Percentiles rank a stretch among this genome's conserved stretches.
phyloP scores from a whole-genome alignment of 1,140 invertebrate genomes.

The Rhynchophorus ferrugineus region DNA sequence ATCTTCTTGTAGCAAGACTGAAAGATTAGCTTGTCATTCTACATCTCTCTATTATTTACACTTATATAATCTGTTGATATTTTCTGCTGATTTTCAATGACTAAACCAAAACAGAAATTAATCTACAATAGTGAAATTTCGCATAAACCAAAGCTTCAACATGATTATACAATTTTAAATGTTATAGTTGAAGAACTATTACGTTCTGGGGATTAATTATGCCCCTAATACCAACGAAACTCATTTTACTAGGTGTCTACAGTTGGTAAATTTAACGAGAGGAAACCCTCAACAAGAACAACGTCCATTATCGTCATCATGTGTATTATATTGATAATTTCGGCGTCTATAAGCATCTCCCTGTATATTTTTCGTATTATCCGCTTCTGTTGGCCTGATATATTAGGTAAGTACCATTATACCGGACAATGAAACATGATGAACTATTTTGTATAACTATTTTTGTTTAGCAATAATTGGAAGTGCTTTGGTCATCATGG shows the following conservation, averaged over 20 bases:
- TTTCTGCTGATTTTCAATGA: too few species aligned
- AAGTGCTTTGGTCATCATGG: conserved; percentile 12
- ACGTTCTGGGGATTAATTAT: too few species aligned
- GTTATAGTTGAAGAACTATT: too few species aligned
- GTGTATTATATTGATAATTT: conserved; percentile 12
- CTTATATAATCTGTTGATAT: too few species aligned
- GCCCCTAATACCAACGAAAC: too few species aligned
- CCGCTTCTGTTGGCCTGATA: conserved; percentile 19
- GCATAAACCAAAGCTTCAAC: too few species aligned
- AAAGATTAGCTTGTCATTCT: too few species aligned
- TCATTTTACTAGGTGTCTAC: conserved; percentile 20
- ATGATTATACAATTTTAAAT: too few species aligned
- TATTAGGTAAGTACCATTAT: conserved; percentile 14
- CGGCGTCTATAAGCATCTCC: conserved; percentile 10
- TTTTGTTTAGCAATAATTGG: conserved; percentile 5
- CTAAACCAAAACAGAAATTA: too few species aligned
- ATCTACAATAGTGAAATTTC: too few species aligned
- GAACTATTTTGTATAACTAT: neutral
- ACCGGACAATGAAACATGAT: neutral
- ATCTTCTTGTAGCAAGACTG: too few species aligned
- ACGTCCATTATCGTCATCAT: conserved; percentile 15
- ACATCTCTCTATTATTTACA: too few species aligned
- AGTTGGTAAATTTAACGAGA: conserved; percentile 20
- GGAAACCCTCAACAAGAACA: conserved; percentile 15
- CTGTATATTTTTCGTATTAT: conserved; percentile 14